Evolutionary conservation across 2,888 invertebrate genomes (phyloP).

Genomic region (Gisinianus flammeolus): DNA sequence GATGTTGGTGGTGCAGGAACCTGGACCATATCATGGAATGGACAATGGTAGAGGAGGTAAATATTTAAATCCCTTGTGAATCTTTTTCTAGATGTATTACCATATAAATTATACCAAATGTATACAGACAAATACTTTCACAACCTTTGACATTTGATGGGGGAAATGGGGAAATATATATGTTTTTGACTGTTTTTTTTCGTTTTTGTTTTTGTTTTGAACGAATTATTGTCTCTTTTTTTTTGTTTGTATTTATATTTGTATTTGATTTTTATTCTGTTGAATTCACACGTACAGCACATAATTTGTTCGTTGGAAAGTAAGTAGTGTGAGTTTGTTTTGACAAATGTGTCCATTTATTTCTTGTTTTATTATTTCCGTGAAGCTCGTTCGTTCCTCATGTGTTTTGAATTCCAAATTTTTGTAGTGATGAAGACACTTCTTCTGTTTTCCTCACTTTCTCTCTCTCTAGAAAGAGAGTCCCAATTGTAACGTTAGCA

Average conservation of each 20-base stretch:
- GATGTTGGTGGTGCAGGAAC: constrained; percentile 18
- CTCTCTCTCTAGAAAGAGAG: not conserved
- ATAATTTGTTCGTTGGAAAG: not conserved
- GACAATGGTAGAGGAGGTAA: constrained; percentile 36
- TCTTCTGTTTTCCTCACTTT: not conserved
- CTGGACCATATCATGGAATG: constrained; percentile 33
- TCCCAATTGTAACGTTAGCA: not conserved
- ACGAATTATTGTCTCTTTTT: not conserved
- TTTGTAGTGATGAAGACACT: not conserved
- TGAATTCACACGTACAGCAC: not conserved
- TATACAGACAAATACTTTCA: no score
- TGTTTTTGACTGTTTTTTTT: not conserved
- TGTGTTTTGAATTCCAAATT: not conserved
- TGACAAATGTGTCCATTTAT: not conserved
- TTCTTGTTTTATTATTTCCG: not conserved
- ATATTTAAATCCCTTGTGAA: not conserved
- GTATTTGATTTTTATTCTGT: not conserved
- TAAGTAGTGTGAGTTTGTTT: not conserved
- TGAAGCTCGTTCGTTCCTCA: not conserved
- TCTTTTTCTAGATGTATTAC: not conserved
- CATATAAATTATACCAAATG: no score
- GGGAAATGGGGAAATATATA: not conserved
- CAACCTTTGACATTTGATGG: no score
- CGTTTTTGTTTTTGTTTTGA: not conserved
- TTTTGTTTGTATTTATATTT: not conserved